Conservation (phyloP, 2,113 vertebrate genomes). For the Percina caprodes region DNA sequence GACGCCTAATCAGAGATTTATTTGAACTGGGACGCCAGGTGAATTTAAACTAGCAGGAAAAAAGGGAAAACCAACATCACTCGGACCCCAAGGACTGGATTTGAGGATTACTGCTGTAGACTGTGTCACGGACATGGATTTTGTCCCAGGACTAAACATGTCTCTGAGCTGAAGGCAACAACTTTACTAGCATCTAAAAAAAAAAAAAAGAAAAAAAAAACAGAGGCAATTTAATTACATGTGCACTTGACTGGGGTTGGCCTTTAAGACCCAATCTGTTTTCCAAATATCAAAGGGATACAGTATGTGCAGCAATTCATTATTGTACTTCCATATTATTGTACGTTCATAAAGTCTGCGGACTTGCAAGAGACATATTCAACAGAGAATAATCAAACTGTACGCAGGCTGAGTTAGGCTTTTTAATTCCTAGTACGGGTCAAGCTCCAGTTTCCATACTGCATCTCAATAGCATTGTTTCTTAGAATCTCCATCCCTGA, state of each 20-base stretch:
- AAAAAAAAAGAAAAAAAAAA: slow-evolving; percentile 29
- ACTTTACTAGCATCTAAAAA: slow-evolving; percentile 35
- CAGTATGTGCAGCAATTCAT: not conserved
- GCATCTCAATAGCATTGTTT: not conserved
- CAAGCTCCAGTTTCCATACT: not conserved
- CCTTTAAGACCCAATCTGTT: not conserved
- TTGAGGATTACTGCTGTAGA: slow-evolving; percentile 46
- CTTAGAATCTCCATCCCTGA: not conserved
- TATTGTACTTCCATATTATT: not conserved
- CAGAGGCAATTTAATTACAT: not conserved
- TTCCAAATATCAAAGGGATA: not conserved
- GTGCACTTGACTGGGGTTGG: not conserved
- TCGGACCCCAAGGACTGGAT: slow-evolving; percentile 31
- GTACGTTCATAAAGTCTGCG: not conserved
- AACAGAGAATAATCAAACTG: not conserved
- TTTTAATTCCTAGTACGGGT: too few relatives aligned
- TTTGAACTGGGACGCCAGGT: slow-evolving; percentile 18
- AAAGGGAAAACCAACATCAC: slow-evolving; percentile 21
- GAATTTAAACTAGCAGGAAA: slow-evolving; percentile 36
- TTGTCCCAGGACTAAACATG: slow-evolving; percentile 21
- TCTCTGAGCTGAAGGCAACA: slow-evolving; percentile 19
- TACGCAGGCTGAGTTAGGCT: not conserved
- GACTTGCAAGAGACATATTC: not conserved
- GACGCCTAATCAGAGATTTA: slow-evolving; percentile 38
- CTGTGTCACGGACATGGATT: slow-evolving; percentile 49